Percentiles rank a stretch among this genome's conserved stretches.
These are phyloP conservation scores for Zoanthus solanderi DNA, from an alignment of 92 coral and sea anemone genomes.

Conservation along the genomic window DNA sequence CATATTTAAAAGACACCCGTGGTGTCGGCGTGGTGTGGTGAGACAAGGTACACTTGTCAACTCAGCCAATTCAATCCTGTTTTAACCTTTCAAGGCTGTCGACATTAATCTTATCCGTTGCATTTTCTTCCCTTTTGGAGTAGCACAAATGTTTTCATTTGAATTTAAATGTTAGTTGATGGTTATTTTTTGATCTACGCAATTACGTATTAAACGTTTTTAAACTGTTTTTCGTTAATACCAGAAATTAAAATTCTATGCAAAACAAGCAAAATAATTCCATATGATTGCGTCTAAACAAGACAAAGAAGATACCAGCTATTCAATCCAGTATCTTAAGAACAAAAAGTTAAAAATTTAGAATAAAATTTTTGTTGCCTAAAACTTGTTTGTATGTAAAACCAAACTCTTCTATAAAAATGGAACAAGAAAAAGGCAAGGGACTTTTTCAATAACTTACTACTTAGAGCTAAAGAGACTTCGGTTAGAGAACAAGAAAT, in stretches of 20 bases:
- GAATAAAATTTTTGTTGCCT: neutral
- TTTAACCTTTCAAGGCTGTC: neutral
- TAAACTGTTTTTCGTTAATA: neutral
- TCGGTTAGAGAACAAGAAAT: constrained; percentile 11
- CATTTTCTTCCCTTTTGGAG: neutral
- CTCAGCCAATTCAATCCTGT: neutral
- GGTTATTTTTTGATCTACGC: neutral
- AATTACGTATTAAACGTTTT: constrained; percentile 24
- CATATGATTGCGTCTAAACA: constrained; percentile 32
- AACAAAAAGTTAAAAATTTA: constrained; percentile 28
- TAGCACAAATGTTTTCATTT: neutral
- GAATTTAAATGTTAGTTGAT: neutral
- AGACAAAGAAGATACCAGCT: constrained; percentile 51
- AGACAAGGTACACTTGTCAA: neutral
- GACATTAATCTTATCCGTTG: neutral
- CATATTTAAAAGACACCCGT: constrained; percentile 25
- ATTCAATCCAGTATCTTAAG: constrained; percentile 43
- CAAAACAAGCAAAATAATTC: constrained; percentile 39
- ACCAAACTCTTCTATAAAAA: neutral
- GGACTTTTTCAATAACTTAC: neutral
- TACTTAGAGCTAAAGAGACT: neutral
- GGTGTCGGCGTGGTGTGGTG: constrained; percentile 36
- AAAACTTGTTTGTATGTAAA: neutral
- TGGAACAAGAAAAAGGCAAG: neutral
- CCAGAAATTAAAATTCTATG: constrained; percentile 40